Conservation (phyloP, 2,888 invertebrate species). For the Anarsia innoxiella region DNA sequence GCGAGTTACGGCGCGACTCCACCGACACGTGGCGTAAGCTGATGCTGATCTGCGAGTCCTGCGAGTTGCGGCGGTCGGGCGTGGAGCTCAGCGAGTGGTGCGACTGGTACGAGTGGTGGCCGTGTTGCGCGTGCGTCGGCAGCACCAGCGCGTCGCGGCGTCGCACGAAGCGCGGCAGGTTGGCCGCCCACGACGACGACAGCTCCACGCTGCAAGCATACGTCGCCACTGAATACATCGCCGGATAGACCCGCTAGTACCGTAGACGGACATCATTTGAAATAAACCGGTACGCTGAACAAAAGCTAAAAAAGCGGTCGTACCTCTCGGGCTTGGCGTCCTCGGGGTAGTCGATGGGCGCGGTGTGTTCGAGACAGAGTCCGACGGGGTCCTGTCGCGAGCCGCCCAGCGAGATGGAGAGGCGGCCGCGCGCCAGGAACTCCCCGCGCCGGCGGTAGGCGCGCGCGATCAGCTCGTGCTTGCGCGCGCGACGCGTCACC, state of each 20-base stretch:
- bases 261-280: no score
- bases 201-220: constrained; percentile 82
- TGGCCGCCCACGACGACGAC: constrained; percentile 94
- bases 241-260: no score
- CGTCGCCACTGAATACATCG: no score
- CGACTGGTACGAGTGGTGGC: constrained; percentile 48
- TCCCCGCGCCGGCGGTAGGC: constrained; percentile 92
- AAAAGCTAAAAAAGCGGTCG: no score
- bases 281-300: no score
- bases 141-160: constrained; percentile 87
- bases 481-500: constrained; percentile 77
- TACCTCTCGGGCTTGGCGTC: constrained; percentile 65
- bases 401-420: constrained; percentile 91
- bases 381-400: constrained; percentile 94
- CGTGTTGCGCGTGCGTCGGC: no score
- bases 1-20: constrained; percentile 89
- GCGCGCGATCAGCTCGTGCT: constrained; percentile 93
- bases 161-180: constrained; percentile 89
- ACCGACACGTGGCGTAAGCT: constrained; percentile 88
- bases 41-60: constrained; percentile 82
- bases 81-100: constrained; percentile 71
- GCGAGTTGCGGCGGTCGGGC: constrained; percentile 77
- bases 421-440: constrained; percentile 86
- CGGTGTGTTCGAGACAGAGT: constrained; percentile 65
- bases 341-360: constrained; percentile 54